Evolutionary conservation across 2,888 invertebrate genomes (phyloP).

Genomic region (Glaucopsyche alexis): DNA sequence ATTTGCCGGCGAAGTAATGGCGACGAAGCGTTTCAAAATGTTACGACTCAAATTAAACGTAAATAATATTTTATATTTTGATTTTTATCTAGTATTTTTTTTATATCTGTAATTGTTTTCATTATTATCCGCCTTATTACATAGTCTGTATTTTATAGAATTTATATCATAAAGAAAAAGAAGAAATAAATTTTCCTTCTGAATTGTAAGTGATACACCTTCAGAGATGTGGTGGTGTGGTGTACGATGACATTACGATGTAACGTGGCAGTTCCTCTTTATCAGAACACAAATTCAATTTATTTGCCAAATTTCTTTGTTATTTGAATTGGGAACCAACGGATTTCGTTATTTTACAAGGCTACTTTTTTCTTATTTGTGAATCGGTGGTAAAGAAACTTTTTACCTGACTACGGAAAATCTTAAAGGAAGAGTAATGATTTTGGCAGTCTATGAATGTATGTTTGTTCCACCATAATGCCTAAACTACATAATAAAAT

Average conservation of each 20-base stretch:
- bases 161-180: not conserved
- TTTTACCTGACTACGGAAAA: too few relatives aligned
- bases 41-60: constrained; percentile 1
- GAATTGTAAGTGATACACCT: not conserved
- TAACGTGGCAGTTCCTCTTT: not conserved
- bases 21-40: not conserved
- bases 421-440: too few relatives aligned
- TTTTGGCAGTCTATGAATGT: too few relatives aligned
- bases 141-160: not conserved
- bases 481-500: too few relatives aligned
- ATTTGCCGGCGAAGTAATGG: constrained; percentile 9
- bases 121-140: too few relatives aligned
- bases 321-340: not conserved
- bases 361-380: too few relatives aligned
- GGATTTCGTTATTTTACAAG: not conserved
- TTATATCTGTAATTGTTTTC: not conserved
- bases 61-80: not conserved
- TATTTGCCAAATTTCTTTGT: not conserved
- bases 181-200: not conserved
- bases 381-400: too few relatives aligned
- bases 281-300: not conserved
- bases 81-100: not conserved
- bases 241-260: not conserved
- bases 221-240: not conserved
- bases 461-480: too few relatives aligned